Conservation (phyloP, 2,113 vertebrate genomes). For the Rafetus swinhoei region DNA sequence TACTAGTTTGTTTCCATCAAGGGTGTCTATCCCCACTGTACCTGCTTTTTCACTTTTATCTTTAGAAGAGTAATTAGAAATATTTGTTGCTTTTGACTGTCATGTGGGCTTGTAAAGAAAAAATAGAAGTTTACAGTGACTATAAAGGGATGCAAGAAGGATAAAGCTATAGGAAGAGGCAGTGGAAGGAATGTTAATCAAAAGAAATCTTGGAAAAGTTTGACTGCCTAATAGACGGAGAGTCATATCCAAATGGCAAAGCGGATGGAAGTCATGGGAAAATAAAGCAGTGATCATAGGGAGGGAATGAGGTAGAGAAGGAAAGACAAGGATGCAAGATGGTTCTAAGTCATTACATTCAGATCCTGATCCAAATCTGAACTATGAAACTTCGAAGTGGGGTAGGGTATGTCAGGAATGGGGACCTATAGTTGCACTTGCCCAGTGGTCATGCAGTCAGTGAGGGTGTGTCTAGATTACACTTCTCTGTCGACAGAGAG, state of each 20-base stretch:
- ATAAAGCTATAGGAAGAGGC: conserved; percentile 2
- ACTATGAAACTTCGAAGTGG: conserved; percentile 28
- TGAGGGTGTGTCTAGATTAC: too few species aligned
- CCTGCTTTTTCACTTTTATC: background rate
- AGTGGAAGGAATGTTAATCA: background rate
- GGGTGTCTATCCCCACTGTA: background rate
- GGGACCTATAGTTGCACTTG: too few species aligned
- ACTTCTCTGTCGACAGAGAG: too few species aligned
- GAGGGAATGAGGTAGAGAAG: rapidly evolving
- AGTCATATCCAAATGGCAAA: background rate
- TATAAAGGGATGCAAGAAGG: background rate
- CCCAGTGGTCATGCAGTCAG: too few species aligned
- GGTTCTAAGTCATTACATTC: background rate
- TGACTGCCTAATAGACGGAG: background rate
- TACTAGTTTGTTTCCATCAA: background rate
- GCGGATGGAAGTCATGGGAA: background rate
- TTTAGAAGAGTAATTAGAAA: background rate
- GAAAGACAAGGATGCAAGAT: background rate
- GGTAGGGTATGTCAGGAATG: background rate
- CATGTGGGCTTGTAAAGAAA: background rate
- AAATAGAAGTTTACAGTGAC: background rate
- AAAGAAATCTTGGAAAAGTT: background rate
- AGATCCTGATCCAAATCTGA: background rate
- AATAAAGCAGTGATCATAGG: background rate
- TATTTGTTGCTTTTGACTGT: background rate